Percentiles rank a stretch among this genome's conserved stretches.
These are phyloP conservation scores for Morone chrysops DNA, from an alignment of 2,113 vertebrate species.

Conservation along the genomic window DNA sequence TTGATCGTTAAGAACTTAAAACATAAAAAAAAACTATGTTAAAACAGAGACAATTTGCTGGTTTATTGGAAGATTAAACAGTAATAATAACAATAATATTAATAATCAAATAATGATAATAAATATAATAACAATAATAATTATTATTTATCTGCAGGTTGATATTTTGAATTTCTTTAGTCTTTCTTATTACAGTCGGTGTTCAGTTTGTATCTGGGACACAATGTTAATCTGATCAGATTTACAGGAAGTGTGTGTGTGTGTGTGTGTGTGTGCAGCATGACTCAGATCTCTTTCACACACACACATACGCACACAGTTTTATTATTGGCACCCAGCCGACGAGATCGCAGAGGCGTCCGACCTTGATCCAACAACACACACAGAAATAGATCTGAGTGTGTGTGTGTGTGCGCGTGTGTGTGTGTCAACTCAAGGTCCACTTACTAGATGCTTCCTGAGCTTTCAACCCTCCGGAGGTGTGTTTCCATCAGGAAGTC, in stretches of 20 bases:
- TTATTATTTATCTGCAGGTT: no score
- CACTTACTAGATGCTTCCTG: no score
- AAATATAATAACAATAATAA: no score
- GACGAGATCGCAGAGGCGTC: neutral
- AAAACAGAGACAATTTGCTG: no score
- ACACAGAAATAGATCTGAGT: neutral
- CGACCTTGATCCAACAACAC: constrained; percentile 18
- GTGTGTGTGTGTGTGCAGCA: neutral
- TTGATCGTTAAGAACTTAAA: no score
- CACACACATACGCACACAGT: constrained; percentile 5
- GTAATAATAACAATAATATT: no score
- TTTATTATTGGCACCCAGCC: constrained; percentile 12
- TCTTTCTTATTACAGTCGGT: neutral
- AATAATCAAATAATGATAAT: no score
- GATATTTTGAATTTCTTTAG: neutral
- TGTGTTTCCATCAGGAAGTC: no score
- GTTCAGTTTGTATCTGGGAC: neutral
- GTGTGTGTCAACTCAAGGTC: neutral
- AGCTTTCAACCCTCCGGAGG: no score
- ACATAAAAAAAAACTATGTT: no score
- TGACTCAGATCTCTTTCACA: no score
- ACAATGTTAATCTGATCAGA: neutral
- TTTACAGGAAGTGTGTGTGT: neutral
- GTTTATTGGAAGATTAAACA: no score
- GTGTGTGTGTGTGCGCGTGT: constrained; percentile 2